Base-by-base conservation (phyloP, 2,888 invertebrate species). In the Orthosia gracilis region DNA sequence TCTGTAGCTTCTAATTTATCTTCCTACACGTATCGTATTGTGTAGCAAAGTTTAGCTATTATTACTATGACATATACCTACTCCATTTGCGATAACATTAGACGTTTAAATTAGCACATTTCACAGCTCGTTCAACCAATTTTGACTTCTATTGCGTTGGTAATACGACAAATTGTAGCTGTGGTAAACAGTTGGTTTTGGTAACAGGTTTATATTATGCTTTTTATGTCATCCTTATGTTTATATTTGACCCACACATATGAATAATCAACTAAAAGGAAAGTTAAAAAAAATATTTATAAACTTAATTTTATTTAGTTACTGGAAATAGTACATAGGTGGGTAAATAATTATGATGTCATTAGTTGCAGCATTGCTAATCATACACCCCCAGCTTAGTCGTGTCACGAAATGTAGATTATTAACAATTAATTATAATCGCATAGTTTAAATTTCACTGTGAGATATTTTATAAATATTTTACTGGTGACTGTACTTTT, bases 41-140 rank as follows among this genome's bases (percentile, higher is more conserved):
- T 5, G 17, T 50, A 9, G 26, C 2, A 55, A 31, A 45, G 17
- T 15, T n/a, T 49, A 59, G 13, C 40, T 67, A 54, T 49, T 45
- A 65, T 47, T 45, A 58, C 50, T 58, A 47, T 66, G 65, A 63
- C 75, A n/a, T n/a, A n/a, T n/a, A n/a, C n/a, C n/a, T n/a, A n/a
- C n/a, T n/a, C n/a, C n/a, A n/a, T n/a, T n/a, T n/a, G n/a, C n/a
- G n/a, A n/a, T n/a, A n/a, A n/a, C n/a, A n/a, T n/a, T n/a, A n/a
- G n/a, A n/a, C n/a, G n/a, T n/a, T n/a, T n/a, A n/a, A n/a, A n/a
- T n/a, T n/a, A n/a, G n/a, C n/a, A n/a, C n/a, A n/a, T n/a, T n/a
- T n/a, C n/a, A n/a, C n/a, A n/a, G n/a, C n/a, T n/a, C n/a, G n/a
- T n/a, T n/a, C n/a, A n/a, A n/a, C n/a, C n/a, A n/a, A n/a, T n/a